These are phyloP conservation scores for Anolis apletophallus DNA, from an alignment of 2,797 vertebrate species.

Conservation along the genomic window DNA sequence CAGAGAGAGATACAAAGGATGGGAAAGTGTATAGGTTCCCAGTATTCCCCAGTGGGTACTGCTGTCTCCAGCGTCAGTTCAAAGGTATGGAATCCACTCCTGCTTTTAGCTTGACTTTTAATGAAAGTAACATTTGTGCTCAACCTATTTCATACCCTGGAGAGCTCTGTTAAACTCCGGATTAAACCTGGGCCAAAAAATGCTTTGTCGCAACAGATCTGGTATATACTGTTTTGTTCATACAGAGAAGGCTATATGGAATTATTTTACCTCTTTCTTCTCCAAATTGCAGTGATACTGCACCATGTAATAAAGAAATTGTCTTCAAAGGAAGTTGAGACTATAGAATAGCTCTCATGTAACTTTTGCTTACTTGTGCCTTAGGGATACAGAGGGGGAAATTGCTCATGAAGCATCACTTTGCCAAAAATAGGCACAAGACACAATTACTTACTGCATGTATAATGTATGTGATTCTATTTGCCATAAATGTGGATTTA, in stretches of 20 bases:
- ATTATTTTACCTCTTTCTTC: background rate
- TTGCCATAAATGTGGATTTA: conserved; percentile 10
- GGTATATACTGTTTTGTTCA: background rate
- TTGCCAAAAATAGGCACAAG: conserved; percentile 22
- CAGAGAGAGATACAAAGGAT: background rate
- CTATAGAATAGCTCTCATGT: background rate
- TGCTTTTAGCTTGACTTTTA: too few species aligned
- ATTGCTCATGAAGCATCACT: background rate
- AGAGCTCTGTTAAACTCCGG: too few species aligned
- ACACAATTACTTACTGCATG: background rate
- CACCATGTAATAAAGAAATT: background rate
- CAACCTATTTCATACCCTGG: too few species aligned
- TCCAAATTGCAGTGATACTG: background rate
- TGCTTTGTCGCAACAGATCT: background rate
- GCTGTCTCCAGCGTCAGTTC: too few species aligned
- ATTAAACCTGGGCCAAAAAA: background rate
- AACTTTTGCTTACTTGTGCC: background rate
- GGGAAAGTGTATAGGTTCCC: background rate
- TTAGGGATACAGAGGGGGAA: conserved; percentile 2
- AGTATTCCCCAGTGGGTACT: background rate
- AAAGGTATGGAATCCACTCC: too few species aligned
- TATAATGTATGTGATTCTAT: conserved; percentile 28
- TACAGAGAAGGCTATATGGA: background rate
- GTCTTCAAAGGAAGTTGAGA: background rate
- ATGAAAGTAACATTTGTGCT: too few species aligned